Conservation (phyloP, 2,888 invertebrate genomes). For the Pristionchus japonicus region DNA sequence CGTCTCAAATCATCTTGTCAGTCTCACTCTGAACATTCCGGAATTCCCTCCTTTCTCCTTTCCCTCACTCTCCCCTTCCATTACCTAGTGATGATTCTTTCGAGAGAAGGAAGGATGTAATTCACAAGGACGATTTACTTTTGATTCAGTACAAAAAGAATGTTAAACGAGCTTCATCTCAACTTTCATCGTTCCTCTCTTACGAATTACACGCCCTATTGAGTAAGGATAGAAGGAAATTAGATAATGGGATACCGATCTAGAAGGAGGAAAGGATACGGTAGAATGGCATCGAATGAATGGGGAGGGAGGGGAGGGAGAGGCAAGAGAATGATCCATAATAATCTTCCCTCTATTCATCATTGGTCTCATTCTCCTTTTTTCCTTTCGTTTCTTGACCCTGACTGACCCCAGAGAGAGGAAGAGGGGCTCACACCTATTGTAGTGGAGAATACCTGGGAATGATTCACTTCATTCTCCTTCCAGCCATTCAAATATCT, state of each 20-base stretch:
- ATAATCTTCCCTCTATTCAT: conserved; percentile 5
- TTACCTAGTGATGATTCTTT: neutral
- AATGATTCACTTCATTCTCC: neutral
- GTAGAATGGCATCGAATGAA: conserved; percentile 14
- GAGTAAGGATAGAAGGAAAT: conserved; percentile 25
- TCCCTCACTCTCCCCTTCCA: neutral
- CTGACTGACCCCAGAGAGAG: conserved; percentile 9
- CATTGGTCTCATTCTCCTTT: neutral
- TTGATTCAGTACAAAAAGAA: neutral
- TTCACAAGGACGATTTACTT: neutral
- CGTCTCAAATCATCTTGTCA: conserved; percentile 39
- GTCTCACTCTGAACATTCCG: conserved; percentile 23
- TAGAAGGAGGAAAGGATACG: neutral
- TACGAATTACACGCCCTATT: conserved; percentile 29
- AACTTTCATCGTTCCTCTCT: neutral
- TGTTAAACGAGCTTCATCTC: neutral
- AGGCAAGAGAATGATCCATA: conserved; percentile 1
- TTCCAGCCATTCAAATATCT: neutral
- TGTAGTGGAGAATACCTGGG: neutral
- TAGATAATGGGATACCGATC: neutral
- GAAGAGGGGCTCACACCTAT: neutral
- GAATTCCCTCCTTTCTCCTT: neutral
- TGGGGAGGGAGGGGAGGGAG: neutral
- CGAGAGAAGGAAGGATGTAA: neutral
- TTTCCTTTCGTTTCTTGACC: conserved; percentile 9